Evolutionary conservation across 2,888 invertebrate species (phyloP), one percentile per base, ranked within the genome.

Genomic region (Drosophila quinaria): DNA sequence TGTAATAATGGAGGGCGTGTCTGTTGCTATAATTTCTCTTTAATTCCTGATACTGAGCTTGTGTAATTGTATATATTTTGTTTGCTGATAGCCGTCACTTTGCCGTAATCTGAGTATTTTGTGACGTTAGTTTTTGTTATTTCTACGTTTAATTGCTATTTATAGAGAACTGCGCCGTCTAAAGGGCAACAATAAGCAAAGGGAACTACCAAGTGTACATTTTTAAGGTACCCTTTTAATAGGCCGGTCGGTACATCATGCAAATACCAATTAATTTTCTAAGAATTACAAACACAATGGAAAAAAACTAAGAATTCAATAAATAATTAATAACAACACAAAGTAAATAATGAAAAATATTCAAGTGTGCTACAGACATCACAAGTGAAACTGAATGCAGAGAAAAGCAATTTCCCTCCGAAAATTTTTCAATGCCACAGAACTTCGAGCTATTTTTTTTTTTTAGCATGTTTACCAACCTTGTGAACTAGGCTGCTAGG

Each of bases 41-140:
- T 35, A 58, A 35, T 67, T 77, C 51, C 59, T 62, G 35, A 44
- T 60, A 25, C 19, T 4, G 3, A 55, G 31, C 41, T n/a, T 25
- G 10, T 37, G 46, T 51, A 58, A 61, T 46, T 17, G n/a, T n/a
- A 35, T 42, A 42, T 46, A 37, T 46, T 39, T 49, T 15, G 17
- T 35, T 49, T n/a, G 22, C 64, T 78, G 74, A 78, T 76, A 73
- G 51, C 13, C 42, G 19, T 22, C 46, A 37, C 10, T 47, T 47
- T 51, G 42, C 19, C 25, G 78, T 55, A 65, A 69, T 69, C 50
- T n/a, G 46, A 62, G 49, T 3, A 22, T 39, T 47, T 63, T 42
- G 51, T 74, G 79, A 78, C 74, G 69, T 74, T 69, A 55, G 50
- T 78, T 67, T 59, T 50, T 78, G 51, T 69, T 65, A 55, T 78